A percentile compares a stretch with the other conserved stretches of the same genome.
Evolutionary conservation across 35 echinoderm and acorn worm species (phyloP).

Genomic region (Apostichopus japonicus): DNA sequence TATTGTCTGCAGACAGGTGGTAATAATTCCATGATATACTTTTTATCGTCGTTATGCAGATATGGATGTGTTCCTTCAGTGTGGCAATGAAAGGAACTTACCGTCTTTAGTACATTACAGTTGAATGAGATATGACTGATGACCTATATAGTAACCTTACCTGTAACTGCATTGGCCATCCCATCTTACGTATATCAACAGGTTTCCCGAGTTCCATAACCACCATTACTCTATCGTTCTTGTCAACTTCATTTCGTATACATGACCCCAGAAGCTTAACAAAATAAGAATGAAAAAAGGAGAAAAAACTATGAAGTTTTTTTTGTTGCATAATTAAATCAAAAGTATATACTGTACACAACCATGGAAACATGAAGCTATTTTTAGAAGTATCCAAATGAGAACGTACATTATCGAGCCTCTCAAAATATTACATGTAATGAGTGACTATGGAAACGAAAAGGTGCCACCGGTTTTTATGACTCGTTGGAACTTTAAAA

Average conservation of each 20-base stretch:
- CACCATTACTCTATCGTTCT: conserved; percentile 54
- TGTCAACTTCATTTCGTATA: conserved; percentile 45
- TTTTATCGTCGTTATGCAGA: neutral
- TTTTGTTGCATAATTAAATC: neutral
- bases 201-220: conserved; percentile 59
- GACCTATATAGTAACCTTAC: neutral
- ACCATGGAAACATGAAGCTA: no score
- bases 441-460: no score
- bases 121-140: neutral
- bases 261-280: conserved; percentile 69
- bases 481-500: no score
- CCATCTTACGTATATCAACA: conserved; percentile 14
- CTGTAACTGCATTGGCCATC: conserved; percentile 52
- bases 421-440: no score
- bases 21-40: no score
- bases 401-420: no score
- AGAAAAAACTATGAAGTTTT: neutral
- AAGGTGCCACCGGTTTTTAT: no score
- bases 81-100: neutral
- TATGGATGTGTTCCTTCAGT: neutral
- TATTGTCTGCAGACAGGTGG: no score
- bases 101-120: neutral
- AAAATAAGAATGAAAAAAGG: neutral
- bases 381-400: no score
- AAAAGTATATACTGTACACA: neutral